phyloP scores from a whole-genome alignment of 35 echinoderm and acorn worm species.

The Chiridota heheva region DNA sequence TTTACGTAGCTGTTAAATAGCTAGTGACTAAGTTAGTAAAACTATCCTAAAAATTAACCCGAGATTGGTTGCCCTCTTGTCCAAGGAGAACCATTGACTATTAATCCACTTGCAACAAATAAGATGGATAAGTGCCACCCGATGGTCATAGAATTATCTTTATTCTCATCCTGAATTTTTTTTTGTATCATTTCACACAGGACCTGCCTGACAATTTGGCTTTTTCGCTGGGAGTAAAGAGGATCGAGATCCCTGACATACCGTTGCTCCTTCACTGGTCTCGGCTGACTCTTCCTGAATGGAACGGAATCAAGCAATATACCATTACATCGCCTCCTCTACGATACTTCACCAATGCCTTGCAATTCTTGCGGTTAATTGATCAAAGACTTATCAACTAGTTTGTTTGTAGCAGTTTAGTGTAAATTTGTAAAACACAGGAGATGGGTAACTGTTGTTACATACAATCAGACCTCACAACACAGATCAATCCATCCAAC shows the following conservation, averaged over 20 bases:
- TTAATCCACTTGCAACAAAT: too few relatives aligned
- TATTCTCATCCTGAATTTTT: too few relatives aligned
- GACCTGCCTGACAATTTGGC: neutral
- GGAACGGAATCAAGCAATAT: slow-evolving; percentile 16
- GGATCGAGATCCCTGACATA: slow-evolving; percentile 11
- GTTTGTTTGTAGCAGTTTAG: neutral
- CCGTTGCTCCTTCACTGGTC: slow-evolving; percentile 53
- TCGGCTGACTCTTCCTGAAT: slow-evolving; percentile 27
- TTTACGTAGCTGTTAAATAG: too few relatives aligned
- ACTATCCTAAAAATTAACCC: too few relatives aligned
- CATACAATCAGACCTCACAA: neutral
- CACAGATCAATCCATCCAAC: neutral
- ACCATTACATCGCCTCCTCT: slow-evolving; percentile 29
- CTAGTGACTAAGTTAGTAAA: too few relatives aligned
- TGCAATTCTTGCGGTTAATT: slow-evolving; percentile 25
- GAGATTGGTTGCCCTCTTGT: too few relatives aligned
- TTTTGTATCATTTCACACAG: too few relatives aligned
- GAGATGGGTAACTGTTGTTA: neutral
- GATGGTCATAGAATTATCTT: too few relatives aligned
- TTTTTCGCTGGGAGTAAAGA: neutral
- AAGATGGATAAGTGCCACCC: too few relatives aligned
- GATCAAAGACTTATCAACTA: neutral
- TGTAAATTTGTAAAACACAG: too few relatives aligned
- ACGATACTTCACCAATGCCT: slow-evolving; percentile 36
- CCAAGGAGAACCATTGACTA: too few relatives aligned